Conservation (phyloP, 2,888 invertebrate species). For the Odontomyia ornata region DNA sequence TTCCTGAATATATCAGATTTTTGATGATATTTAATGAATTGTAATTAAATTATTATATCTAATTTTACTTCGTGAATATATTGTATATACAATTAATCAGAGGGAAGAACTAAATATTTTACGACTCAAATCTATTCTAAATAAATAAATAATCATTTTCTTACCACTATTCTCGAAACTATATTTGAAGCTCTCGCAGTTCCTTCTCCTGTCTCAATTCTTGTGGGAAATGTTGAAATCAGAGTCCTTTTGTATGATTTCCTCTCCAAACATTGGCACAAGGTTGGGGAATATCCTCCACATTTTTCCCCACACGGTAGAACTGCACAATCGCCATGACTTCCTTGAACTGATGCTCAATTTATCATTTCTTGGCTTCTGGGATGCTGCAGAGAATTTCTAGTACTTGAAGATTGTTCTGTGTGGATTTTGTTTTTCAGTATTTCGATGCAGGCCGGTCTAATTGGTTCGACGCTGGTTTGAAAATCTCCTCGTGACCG, state of each 20-base stretch:
- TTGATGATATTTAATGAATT: too few relatives aligned
- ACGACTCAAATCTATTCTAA: too few relatives aligned
- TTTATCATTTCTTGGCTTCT: not conserved
- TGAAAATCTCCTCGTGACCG: not conserved
- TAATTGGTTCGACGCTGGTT: slow-evolving; percentile 4
- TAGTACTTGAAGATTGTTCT: not conserved
- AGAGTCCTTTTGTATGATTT: not conserved
- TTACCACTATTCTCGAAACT: too few relatives aligned
- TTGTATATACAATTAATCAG: too few relatives aligned
- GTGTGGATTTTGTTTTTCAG: slow-evolving; percentile 8
- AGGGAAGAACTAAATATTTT: too few relatives aligned
- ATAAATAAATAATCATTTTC: too few relatives aligned
- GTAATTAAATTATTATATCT: too few relatives aligned
- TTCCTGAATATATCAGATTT: too few relatives aligned
- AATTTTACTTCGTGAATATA: too few relatives aligned
- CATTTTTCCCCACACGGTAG: not conserved
- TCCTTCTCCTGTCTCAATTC: too few relatives aligned
- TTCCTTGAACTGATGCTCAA: not conserved
- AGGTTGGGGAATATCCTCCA: not conserved
- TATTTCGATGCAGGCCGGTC: slow-evolving; percentile 27
- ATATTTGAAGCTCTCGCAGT: too few relatives aligned
- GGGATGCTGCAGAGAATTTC: slow-evolving; percentile 30
- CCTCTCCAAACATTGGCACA: slow-evolving; percentile 2
- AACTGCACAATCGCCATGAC: not conserved
- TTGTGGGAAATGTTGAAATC: too few relatives aligned